Evolutionary conservation across 2,113 vertebrate genomes (phyloP).

Genomic region (Erinaceus europaeus): DNA sequence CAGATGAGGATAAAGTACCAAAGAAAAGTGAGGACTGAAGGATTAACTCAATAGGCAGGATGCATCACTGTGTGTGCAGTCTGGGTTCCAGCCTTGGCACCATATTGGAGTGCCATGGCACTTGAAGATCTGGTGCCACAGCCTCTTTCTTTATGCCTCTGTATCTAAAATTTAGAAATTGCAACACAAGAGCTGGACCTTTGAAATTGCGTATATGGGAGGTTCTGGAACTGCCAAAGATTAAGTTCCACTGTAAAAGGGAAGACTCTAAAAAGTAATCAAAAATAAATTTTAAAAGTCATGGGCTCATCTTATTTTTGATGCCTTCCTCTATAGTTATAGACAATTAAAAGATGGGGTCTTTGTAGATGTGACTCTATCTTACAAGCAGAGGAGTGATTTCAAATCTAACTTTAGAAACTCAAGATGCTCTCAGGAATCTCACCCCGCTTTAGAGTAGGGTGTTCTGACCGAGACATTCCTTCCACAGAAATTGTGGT

Average conservation of each 20-base stretch:
- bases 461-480: slow-evolving; percentile 35
- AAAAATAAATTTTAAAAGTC: background rate
- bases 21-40: too few relatives aligned
- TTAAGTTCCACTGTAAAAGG: too few relatives aligned
- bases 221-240: too few relatives aligned
- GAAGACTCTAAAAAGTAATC: background rate
- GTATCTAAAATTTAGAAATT: too few relatives aligned
- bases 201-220: too few relatives aligned
- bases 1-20: background rate
- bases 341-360: slow-evolving; percentile 4
- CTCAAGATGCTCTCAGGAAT: background rate
- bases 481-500: slow-evolving; percentile 34
- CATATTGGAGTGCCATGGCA: too few relatives aligned
- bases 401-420: slow-evolving; percentile 50
- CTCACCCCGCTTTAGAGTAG: slow-evolving; percentile 4
- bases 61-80: too few relatives aligned
- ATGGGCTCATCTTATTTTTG: background rate
- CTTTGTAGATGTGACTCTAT: background rate
- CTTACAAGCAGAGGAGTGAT: slow-evolving; percentile 7
- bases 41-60: too few relatives aligned
- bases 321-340: slow-evolving; percentile 11
- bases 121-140: too few relatives aligned
- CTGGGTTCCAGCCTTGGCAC: too few relatives aligned
- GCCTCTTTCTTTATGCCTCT: too few relatives aligned
- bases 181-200: too few relatives aligned